phyloP scores from a whole-genome alignment of 1,140 invertebrate genomes.

The Scylla paramamosain region DNA sequence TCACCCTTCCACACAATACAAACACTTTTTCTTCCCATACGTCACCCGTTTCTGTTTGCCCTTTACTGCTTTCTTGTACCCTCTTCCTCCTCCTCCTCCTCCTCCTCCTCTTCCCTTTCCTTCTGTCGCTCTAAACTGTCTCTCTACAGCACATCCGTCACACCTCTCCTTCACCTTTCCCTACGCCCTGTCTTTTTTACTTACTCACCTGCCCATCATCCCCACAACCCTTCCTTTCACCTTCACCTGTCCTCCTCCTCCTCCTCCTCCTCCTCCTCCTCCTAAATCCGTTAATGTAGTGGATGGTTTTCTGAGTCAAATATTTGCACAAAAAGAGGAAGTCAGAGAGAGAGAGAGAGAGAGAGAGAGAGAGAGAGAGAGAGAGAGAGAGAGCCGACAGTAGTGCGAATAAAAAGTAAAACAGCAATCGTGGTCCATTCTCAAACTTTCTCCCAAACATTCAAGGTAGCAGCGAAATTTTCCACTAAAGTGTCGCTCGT shows the following conservation, averaged over 20 bases:
- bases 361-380: constrained; percentile 44
- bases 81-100: not conserved
- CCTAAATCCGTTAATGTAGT: too few species aligned
- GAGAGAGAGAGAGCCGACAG: not conserved
- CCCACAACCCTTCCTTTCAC: not conserved
- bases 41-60: not conserved
- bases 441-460: constrained; percentile 1
- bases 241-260: not conserved
- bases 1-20: too few species aligned
- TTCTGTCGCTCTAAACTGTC: not conserved
- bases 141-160: not conserved
- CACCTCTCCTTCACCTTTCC: not conserved
- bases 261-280: not conserved
- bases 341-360: not conserved
- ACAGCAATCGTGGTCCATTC: not conserved
- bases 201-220: not conserved
- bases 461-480: constrained; percentile 21
- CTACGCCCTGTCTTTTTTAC: not conserved
- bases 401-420: not conserved
- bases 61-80: not conserved
- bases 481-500: not conserved
- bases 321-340: not conserved
- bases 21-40: too few species aligned
- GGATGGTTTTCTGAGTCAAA: not conserved
- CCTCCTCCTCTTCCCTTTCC: not conserved